These are phyloP conservation scores for Phrynosoma platyrhinos DNA, from an alignment of 2,113 vertebrate genomes.

Conservation along the genomic window DNA sequence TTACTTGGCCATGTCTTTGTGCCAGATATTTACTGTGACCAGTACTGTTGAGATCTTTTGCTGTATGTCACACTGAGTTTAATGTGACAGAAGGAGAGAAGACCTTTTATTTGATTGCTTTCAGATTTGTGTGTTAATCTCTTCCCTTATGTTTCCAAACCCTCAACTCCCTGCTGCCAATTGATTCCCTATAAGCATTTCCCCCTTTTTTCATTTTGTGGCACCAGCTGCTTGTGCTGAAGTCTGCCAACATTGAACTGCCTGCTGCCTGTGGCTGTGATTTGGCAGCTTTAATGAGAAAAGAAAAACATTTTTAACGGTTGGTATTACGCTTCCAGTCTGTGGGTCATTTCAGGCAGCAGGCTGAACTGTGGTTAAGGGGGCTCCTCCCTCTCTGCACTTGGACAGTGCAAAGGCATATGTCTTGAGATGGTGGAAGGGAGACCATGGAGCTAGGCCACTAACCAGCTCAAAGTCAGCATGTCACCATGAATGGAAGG, in stretches of 20 bases:
- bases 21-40: background rate
- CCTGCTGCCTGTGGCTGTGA: background rate
- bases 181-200: background rate
- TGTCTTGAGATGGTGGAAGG: background rate
- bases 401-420: background rate
- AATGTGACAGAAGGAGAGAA: constrained; percentile 6
- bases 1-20: background rate
- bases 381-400: background rate
- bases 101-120: constrained; percentile 3
- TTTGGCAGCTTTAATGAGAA: background rate
- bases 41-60: rapidly evolving
- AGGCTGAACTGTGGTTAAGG: background rate
- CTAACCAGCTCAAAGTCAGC: too few species aligned
- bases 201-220: background rate
- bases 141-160: background rate
- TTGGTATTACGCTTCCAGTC: background rate
- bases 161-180: too few species aligned
- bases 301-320: background rate
- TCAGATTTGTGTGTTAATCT: constrained; percentile 15
- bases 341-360: background rate
- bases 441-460: too few species aligned
- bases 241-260: background rate
- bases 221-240: constrained; percentile 2
- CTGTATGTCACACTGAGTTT: background rate
- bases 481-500: background rate